Percentiles rank a stretch among this genome's conserved stretches.
Evolutionary conservation across 2,113 vertebrate genomes (phyloP).

Genomic region (Peromyscus leucopus): DNA sequence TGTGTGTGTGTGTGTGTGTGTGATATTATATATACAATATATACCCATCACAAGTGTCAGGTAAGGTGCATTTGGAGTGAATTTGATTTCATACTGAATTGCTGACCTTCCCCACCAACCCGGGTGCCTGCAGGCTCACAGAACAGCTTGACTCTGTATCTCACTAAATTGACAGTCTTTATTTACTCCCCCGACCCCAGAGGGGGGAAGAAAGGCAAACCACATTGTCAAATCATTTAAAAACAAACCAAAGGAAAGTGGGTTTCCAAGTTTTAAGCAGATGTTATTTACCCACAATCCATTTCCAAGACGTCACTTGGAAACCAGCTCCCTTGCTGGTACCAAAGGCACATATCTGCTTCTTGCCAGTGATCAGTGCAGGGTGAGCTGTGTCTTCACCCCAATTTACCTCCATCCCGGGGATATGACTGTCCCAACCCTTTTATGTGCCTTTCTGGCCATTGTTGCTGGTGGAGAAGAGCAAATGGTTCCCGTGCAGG

Average conservation of each 20-base stretch:
- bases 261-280: slow-evolving; percentile 65
- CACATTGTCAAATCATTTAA: slow-evolving; percentile 64
- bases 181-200: slow-evolving; percentile 45
- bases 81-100: neutral
- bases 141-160: neutral
- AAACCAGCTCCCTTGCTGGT: neutral
- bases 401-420: neutral
- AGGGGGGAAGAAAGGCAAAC: slow-evolving; percentile 43
- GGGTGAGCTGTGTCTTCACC: neutral
- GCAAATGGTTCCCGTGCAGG: neutral
- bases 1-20: neutral
- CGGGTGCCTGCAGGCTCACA: neutral
- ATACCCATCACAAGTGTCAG: neutral
- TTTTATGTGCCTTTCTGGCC: neutral
- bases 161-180: slow-evolving; percentile 52
- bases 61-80: neutral
- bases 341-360: neutral
- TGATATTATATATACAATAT: neutral
- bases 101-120: neutral
- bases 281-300: slow-evolving; percentile 55
- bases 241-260: slow-evolving; percentile 72
- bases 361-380: neutral
- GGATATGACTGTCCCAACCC: too few species aligned
- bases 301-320: slow-evolving; percentile 65
- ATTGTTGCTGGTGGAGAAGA: neutral